Base-by-base conservation (phyloP, 1,140 invertebrate species). In the Littorina saxatilis region DNA sequence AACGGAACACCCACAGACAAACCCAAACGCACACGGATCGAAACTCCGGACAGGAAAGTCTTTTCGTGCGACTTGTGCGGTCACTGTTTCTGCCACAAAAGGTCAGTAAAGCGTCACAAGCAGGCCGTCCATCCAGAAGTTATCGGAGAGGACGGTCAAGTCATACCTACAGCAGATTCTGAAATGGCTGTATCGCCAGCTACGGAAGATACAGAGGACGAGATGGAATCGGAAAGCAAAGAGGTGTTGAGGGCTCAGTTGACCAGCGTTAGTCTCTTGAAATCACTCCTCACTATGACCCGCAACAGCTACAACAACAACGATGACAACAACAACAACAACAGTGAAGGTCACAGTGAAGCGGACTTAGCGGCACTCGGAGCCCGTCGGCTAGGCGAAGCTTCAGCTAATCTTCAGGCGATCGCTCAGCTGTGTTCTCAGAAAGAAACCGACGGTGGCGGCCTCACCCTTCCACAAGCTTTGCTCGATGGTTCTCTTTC, bases 41-140 rank as follows among this genome's bases (percentile, higher is more conserved):
- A 68, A 68, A 68, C 66, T 17, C 66, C 66, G 0, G 66, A 68
- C 15, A 15, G 32, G 35, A 68, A 68, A 39, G 27, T 68, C 15
- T 39, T 39, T 35, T 20, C 35, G 32, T 68, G 66, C 27, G 35
- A 68, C 27, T 15, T 68, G 1, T 68, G 66, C 27, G 66, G 66
- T 20, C 66, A 32, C 15, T 29, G 32, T 20, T 68, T 68, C 35
- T 68, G 66, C 66, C 35, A 68, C 27, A 29, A 32, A 15, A 32
- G 66, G 13, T 68, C 66, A 23, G 66, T 68, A 35, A 68, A 68
- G 20, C 66, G 66, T 39, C 66, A 68, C 66, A 68, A 68, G 17
- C 13, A 39, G 66, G 66, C 32, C 66, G 5, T 9, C 32, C 66
- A 68, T 23, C 35, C 66, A 20, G 66, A 68, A 2, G 9, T 23